phyloP scores from a whole-genome alignment of 2,113 vertebrate species.

The Pontoporia blainvillei region DNA sequence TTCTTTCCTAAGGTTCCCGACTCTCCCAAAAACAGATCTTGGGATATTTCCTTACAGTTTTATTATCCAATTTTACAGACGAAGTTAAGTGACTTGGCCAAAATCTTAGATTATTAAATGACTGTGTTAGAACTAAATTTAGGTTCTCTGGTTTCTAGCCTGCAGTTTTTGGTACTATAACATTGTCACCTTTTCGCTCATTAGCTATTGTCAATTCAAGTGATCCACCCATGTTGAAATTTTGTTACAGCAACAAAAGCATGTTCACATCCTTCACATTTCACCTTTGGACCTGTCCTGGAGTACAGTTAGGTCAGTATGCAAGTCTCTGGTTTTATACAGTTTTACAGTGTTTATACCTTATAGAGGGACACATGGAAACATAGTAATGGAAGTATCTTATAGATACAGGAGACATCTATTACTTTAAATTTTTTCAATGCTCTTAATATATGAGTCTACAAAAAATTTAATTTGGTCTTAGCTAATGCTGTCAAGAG shows the following conservation, averaged over 20 bases:
- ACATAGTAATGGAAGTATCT: not conserved
- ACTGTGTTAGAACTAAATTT: slow-evolving; percentile 22
- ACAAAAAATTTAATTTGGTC: slow-evolving; percentile 26
- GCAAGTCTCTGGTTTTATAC: not conserved
- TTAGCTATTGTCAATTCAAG: not conserved
- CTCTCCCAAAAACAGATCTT: not conserved
- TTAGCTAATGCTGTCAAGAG: slow-evolving; percentile 26
- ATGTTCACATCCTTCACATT: not conserved
- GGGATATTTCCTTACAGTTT: not conserved
- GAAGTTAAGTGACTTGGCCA: slow-evolving; percentile 17
- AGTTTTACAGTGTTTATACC: not conserved
- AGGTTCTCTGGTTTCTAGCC: slow-evolving; percentile 5
- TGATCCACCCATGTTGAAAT: slow-evolving; percentile 14
- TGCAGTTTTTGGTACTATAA: not conserved
- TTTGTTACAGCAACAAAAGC: slow-evolving; percentile 26
- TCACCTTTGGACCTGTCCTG: not conserved
- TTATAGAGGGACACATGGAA: not conserved
- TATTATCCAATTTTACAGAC: slow-evolving; percentile 34
- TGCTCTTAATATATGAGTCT: slow-evolving; percentile 20
- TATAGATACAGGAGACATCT: not conserved
- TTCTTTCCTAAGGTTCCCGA: not conserved
- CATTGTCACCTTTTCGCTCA: not conserved
- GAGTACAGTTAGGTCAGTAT: not conserved
- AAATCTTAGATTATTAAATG: slow-evolving; percentile 33
- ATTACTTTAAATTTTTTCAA: slow-evolving; percentile 4